These are phyloP conservation scores for Oxyura jamaicensis DNA, from an alignment of 2,113 vertebrate species.

Conservation along the genomic window DNA sequence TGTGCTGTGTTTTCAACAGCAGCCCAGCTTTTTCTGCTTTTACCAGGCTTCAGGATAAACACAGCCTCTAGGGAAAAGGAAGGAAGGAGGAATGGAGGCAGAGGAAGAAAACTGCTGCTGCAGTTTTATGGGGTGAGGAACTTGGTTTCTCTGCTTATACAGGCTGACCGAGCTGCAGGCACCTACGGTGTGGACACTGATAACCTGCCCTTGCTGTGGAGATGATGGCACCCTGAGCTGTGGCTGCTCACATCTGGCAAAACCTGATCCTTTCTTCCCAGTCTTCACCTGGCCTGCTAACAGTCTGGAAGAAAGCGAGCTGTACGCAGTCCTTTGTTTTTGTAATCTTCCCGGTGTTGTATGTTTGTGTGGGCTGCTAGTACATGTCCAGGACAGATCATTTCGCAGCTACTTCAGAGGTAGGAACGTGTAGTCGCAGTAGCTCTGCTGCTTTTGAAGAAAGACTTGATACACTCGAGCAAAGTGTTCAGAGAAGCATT, in stretches of 20 bases:
- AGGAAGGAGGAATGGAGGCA: neutral
- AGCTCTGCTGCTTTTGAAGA: neutral
- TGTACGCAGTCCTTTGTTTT: neutral
- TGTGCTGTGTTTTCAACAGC: slow-evolving; percentile 6
- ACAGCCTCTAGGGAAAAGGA: neutral
- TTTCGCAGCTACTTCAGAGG: neutral
- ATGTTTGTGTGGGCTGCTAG: neutral
- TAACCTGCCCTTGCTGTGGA: neutral
- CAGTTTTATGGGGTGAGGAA: neutral
- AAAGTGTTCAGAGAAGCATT: neutral
- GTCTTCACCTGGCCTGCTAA: neutral
- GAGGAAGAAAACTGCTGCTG: neutral
- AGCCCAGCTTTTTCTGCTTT: neutral
- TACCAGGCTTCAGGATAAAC: slow-evolving; percentile 3
- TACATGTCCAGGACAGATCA: neutral
- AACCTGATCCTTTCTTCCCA: neutral
- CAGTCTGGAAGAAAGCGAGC: neutral
- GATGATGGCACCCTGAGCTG: neutral
- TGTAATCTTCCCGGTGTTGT: neutral
- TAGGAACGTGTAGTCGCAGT: neutral
- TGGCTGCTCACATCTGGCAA: neutral
- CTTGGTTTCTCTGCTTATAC: neutral
- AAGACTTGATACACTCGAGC: neutral
- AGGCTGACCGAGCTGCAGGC: neutral
- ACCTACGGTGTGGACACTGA: rapidly evolving